A percentile compares a stretch with the other conserved stretches of the same genome.
Evolutionary conservation across 2,113 vertebrate species (phyloP).

Genomic region (Trogon surrucura): DNA sequence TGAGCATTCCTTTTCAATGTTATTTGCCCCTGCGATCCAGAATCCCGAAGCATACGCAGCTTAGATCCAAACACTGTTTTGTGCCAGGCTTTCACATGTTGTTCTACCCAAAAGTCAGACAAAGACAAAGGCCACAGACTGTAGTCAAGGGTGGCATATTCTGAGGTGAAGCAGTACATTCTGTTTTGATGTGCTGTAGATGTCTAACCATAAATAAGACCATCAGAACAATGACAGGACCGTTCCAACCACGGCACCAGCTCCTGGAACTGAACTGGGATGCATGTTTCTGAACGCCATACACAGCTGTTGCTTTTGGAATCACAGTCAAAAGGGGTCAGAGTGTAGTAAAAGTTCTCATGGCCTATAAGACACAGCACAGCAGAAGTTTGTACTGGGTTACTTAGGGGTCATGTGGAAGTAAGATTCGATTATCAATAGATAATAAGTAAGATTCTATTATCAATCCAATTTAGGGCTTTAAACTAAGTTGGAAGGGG

Average conservation of each 20-base stretch:
- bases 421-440: neutral
- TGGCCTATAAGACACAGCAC: neutral
- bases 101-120: neutral
- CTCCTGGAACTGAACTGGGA: neutral
- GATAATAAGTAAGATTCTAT: too few relatives aligned
- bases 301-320: neutral
- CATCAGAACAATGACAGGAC: neutral
- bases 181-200: neutral
- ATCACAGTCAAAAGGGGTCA: neutral
- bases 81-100: neutral
- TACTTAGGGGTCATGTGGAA: accelerated
- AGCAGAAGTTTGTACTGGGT: neutral
- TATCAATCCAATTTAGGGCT: too few relatives aligned
- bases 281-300: neutral
- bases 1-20: neutral
- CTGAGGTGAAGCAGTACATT: neutral
- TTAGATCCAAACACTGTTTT: neutral
- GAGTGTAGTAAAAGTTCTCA: neutral
- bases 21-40: neutral
- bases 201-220: neutral
- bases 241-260: neutral
- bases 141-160: neutral
- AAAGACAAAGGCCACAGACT: neutral
- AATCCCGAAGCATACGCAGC: neutral
- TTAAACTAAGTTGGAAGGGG: too few relatives aligned